Conservation (phyloP, 2,113 vertebrate species). For the Hyaena hyaena region DNA sequence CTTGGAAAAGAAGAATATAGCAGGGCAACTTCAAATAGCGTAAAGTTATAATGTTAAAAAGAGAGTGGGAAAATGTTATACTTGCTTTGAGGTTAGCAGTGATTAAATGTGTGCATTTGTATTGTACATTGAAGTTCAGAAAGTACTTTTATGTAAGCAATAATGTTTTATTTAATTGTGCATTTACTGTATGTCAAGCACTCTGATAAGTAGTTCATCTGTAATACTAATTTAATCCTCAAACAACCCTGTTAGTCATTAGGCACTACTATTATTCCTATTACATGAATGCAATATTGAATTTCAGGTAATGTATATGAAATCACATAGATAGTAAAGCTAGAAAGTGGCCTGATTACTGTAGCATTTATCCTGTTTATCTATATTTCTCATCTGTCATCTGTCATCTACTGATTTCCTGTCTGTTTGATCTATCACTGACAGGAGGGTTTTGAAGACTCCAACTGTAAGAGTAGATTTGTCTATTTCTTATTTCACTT, state of each 20-base stretch:
- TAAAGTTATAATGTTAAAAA: not conserved
- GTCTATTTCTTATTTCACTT: not conserved
- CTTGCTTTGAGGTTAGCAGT: not conserved
- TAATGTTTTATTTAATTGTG: not conserved
- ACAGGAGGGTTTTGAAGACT: not conserved
- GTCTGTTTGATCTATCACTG: no score
- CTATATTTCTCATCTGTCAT: not conserved
- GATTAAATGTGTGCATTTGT: not conserved
- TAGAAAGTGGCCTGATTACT: not conserved
- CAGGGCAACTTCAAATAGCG: not conserved
- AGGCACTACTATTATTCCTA: not conserved
- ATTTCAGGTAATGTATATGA: not conserved
- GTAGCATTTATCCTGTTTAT: not conserved
- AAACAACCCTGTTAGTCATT: not conserved
- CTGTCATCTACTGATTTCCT: no score
- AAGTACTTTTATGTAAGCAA: not conserved
- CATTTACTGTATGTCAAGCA: not conserved
- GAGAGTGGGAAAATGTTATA: not conserved
- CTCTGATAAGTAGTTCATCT: not conserved
- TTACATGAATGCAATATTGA: not conserved
- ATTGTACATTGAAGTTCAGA: not conserved
- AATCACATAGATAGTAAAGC: not conserved
- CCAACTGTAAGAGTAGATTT: not conserved
- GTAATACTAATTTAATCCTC: not conserved
- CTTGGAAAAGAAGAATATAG: not conserved